Percentiles rank a stretch among this genome's conserved stretches.
Conservation (phyloP, 2,888 invertebrate species). For the Hypercompe scribonia region DNA sequence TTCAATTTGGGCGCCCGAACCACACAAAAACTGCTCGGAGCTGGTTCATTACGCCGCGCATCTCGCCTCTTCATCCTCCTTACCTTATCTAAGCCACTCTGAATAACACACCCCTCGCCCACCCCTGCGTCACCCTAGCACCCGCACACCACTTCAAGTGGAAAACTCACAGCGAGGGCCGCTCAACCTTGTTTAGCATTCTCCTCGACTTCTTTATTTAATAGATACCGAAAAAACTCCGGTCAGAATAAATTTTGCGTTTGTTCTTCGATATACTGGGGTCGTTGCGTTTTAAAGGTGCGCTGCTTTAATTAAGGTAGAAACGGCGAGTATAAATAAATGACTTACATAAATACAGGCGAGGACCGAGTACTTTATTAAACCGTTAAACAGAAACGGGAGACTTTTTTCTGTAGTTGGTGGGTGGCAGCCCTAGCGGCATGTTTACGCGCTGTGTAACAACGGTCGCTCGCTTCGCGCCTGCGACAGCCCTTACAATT, state of each 20-base stretch:
- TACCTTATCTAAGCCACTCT: constrained; percentile 86
- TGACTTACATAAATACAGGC: constrained; percentile 72
- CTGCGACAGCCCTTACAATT: constrained; percentile 83
- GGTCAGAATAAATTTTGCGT: constrained; percentile 84
- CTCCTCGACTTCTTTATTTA: constrained; percentile 86
- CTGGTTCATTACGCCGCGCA: constrained; percentile 85
- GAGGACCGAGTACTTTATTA: constrained; percentile 75
- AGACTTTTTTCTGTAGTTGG: constrained; percentile 50
- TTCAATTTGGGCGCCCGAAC: constrained; percentile 84
- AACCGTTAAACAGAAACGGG: constrained; percentile 71
- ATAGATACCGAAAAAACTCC: constrained; percentile 82
- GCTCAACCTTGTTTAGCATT: constrained; percentile 86
- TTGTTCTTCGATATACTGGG: constrained; percentile 79
- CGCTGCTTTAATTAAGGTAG: constrained; percentile 79
- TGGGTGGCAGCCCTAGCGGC: constrained; percentile 73
- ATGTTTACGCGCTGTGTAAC: constrained; percentile 79
- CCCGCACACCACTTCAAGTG: constrained; percentile 83
- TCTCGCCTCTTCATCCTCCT: constrained; percentile 86
- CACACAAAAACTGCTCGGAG: constrained; percentile 85
- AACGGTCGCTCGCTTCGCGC: constrained; percentile 66
- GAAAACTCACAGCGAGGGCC: constrained; percentile 85
- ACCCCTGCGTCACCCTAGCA: constrained; percentile 55
- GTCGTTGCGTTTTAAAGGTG: constrained; percentile 75
- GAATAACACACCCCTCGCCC: constrained; percentile 75
- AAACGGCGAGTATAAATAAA: constrained; percentile 75